Conservation (phyloP, 2,797 vertebrate genomes). For the Gouania willdenowi region DNA sequence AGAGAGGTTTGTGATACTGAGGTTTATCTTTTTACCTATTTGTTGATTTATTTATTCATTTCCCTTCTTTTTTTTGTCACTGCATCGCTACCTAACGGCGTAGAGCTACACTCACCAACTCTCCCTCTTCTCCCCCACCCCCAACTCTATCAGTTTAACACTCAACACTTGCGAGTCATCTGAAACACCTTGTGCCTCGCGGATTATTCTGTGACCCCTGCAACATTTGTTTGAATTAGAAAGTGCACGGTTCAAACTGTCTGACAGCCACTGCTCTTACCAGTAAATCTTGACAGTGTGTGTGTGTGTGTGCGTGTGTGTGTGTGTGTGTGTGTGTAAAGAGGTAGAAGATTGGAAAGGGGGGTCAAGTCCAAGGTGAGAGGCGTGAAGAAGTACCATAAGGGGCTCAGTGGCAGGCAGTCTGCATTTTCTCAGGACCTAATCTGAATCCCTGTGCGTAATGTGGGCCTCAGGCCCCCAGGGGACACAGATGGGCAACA, state of each 20-base stretch:
- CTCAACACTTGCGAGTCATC: conserved; percentile 71
- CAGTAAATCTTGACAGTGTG: conserved; percentile 68
- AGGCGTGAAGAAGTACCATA: conserved; percentile 71
- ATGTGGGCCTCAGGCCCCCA: conserved; percentile 35
- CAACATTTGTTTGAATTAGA: conserved; percentile 80
- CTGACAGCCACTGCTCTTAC: conserved; percentile 65
- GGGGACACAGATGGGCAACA: conserved; percentile 74
- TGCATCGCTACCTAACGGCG: conserved; percentile 8
- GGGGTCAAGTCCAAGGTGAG: conserved; percentile 75
- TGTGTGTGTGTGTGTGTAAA: neutral
- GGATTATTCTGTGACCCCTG: conserved; percentile 64
- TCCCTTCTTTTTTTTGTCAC: conserved; percentile 45
- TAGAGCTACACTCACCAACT: neutral
- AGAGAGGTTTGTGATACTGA: conserved; percentile 36
- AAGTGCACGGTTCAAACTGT: conserved; percentile 74
- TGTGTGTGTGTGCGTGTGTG: conserved; percentile 13
- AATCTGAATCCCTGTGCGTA: conserved; percentile 45
- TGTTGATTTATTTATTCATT: conserved; percentile 48
- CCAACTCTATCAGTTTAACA: conserved; percentile 56
- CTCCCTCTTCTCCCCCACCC: conserved; percentile 3
- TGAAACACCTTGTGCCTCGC: conserved; percentile 73
- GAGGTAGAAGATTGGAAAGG: neutral
- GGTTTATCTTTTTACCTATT: conserved; percentile 46
- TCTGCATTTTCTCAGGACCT: conserved; percentile 63
- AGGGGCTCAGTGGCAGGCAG: conserved; percentile 56